phyloP scores from a whole-genome alignment of 2,888 invertebrate species.

The Crematogaster levior region DNA sequence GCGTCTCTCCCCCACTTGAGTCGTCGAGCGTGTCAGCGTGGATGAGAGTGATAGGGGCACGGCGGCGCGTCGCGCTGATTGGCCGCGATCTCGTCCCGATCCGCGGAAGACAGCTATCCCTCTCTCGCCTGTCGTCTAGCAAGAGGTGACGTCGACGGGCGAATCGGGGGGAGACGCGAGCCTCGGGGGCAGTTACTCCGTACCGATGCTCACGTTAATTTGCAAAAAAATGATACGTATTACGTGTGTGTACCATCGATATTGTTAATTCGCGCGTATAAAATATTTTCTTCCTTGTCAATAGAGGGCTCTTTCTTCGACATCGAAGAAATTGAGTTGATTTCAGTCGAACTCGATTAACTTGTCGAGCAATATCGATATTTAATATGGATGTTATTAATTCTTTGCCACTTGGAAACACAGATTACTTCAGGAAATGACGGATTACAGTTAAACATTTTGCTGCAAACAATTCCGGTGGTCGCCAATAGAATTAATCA shows the following conservation, averaged over 20 bases:
- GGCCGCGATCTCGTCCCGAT: constrained; percentile 56
- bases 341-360: not conserved
- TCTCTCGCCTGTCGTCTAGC: constrained; percentile 2
- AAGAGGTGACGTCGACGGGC: not conserved
- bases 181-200: constrained; percentile 31
- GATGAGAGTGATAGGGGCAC: constrained; percentile 36
- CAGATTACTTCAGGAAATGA: not conserved
- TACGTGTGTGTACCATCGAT: not conserved
- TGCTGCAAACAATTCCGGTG: not conserved
- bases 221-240: constrained; percentile 22
- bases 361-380: not conserved
- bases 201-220: constrained; percentile 29
- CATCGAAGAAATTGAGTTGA: not conserved
- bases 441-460: not conserved
- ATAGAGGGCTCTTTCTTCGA: not conserved
- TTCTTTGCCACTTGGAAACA: not conserved
- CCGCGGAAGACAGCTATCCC: constrained; percentile 34
- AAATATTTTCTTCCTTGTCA: not conserved
- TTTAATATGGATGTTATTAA: not conserved
- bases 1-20: constrained; percentile 40
- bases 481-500: not conserved
- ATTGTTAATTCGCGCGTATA: constrained; percentile 26
- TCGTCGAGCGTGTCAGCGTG: constrained; percentile 17
- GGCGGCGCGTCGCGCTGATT: constrained; percentile 53
- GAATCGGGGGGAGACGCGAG: not conserved